phyloP scores from a whole-genome alignment of 2,888 invertebrate genomes.

The Drosophila lutescens region DNA sequence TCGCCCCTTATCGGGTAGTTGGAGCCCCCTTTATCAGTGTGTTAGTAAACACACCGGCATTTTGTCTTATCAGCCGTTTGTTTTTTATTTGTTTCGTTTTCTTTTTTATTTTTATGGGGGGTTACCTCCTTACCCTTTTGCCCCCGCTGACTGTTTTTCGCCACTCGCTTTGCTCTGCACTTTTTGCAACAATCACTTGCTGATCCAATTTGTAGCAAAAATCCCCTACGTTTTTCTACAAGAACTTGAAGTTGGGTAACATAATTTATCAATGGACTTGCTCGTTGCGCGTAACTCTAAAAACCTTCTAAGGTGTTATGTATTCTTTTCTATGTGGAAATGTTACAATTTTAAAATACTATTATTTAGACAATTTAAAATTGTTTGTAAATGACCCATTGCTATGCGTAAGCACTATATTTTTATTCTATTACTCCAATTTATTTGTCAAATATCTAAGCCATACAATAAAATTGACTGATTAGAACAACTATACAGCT shows the following conservation, averaged over 20 bases:
- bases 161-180: conserved; percentile 11
- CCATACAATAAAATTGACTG: not conserved
- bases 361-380: too few relatives aligned
- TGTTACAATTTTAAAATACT: too few relatives aligned
- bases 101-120: conserved; percentile 13
- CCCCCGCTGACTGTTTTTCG: conserved; percentile 2
- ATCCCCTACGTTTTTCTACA: not conserved
- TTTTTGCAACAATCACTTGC: conserved; percentile 23
- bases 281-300: not conserved
- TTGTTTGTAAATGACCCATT: not conserved
- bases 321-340: too few relatives aligned
- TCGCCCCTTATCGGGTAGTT: conserved; percentile 55
- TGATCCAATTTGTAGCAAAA: conserved; percentile 14
- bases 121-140: not conserved
- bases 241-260: not conserved
- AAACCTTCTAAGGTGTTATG: not conserved
- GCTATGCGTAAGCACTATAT: not conserved
- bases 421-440: not conserved
- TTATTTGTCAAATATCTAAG: conserved; percentile 1
- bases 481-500: not conserved
- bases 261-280: not conserved
- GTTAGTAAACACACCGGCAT: conserved; percentile 67
- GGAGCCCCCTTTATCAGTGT: conserved; percentile 53
- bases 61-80: conserved; percentile 59
- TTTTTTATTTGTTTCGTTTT: conserved; percentile 33